Evolutionary conservation across 2,888 invertebrate genomes (phyloP).

Genomic region (Glyphotaelius pellucidus): DNA sequence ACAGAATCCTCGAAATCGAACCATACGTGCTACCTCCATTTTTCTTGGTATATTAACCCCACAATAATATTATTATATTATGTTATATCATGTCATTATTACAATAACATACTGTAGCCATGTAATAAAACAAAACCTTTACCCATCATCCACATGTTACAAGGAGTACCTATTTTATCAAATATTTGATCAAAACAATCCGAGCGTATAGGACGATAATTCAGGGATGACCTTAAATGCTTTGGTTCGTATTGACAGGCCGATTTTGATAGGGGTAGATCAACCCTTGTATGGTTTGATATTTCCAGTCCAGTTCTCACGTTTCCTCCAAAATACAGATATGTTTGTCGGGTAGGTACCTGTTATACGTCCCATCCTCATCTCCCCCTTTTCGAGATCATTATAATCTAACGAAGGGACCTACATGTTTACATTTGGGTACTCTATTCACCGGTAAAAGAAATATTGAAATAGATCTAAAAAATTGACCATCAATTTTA

Average conservation of each 20-base stretch:
- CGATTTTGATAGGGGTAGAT: not conserved
- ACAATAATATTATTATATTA: not conserved
- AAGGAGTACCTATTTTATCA: not conserved
- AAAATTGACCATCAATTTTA: not conserved
- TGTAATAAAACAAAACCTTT: not conserved
- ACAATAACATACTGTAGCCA: not conserved
- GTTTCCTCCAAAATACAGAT: not conserved
- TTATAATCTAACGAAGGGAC: not conserved
- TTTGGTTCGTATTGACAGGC: not conserved
- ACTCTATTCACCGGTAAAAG: not conserved
- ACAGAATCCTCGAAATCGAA: too few species aligned
- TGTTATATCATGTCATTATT: not conserved
- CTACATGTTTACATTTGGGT: not conserved
- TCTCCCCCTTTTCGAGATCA: not conserved
- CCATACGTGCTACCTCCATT: not conserved
- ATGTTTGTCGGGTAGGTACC: not conserved
- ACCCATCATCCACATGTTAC: not conserved
- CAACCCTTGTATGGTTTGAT: not conserved
- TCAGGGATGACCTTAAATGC: constrained; percentile 2
- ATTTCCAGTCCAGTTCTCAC: not conserved
- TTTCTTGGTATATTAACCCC: not conserved
- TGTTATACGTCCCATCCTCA: not conserved
- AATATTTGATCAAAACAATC: constrained; percentile 2
- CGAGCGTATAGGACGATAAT: not conserved
- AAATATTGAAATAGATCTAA: not conserved